phyloP scores from a whole-genome alignment of 2,113 vertebrate genomes.

The Sander lucioperca region DNA sequence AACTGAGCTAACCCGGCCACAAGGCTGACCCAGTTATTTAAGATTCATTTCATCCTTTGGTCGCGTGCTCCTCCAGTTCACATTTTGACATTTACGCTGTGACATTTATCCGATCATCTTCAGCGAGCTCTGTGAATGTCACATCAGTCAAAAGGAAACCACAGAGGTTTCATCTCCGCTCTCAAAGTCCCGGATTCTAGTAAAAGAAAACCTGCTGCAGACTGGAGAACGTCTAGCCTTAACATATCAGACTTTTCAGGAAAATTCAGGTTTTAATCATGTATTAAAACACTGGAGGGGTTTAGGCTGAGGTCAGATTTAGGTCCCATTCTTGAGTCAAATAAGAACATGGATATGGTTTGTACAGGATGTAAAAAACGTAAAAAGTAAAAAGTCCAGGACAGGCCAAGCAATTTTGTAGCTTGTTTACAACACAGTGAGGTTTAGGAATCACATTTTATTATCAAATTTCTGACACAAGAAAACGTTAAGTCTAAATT shows the following conservation, averaged over 20 bases:
- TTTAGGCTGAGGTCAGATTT: too few relatives aligned
- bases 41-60: background rate
- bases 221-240: too few relatives aligned
- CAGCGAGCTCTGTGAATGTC: background rate
- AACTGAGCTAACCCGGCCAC: too few relatives aligned
- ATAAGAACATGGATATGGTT: too few relatives aligned
- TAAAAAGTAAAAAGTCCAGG: too few relatives aligned
- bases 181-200: background rate
- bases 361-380: too few relatives aligned
- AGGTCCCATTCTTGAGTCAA: too few relatives aligned
- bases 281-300: background rate
- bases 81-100: background rate
- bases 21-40: background rate
- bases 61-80: background rate
- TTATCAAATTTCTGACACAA: background rate
- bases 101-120: background rate
- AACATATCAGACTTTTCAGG: background rate
- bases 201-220: background rate
- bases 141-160: conserved; percentile 14
- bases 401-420: background rate
- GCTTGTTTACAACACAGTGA: background rate
- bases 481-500: background rate
- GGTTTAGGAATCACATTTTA: background rate
- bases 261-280: background rate
- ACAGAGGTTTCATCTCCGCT: background rate